Percentiles rank a stretch among this genome's conserved stretches.
Evolutionary conservation across 2,797 vertebrate species (phyloP).

Genomic region (Falco cherrug): DNA sequence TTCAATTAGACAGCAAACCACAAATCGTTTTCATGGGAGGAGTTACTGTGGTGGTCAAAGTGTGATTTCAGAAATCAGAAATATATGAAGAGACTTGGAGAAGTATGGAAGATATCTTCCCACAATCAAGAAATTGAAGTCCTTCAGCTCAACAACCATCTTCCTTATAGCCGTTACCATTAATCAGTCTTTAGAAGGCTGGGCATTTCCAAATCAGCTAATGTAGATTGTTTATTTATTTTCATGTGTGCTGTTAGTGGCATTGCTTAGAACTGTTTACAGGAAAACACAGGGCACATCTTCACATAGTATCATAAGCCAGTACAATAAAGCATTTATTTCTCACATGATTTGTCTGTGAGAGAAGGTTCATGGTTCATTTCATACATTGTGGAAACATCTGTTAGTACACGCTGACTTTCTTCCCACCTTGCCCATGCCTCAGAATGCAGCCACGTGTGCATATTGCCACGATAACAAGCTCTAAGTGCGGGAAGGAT

Average conservation of each 20-base stretch:
- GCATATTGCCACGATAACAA: neutral
- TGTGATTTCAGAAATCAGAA: neutral
- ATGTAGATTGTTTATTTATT: neutral
- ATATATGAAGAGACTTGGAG: neutral
- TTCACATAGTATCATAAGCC: neutral
- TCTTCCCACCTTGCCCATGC: neutral
- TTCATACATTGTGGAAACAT: fast-evolving
- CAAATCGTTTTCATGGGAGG: neutral
- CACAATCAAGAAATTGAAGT: neutral
- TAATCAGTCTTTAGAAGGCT: neutral
- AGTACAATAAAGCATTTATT: neutral
- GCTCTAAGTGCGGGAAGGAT: fast-evolving
- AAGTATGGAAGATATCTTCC: neutral
- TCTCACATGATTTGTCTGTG: neutral
- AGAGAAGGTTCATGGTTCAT: neutral
- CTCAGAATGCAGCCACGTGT: neutral
- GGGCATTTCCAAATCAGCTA: neutral
- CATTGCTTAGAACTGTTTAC: neutral
- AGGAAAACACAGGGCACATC: neutral
- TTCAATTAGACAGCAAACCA: neutral
- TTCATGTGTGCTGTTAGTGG: neutral
- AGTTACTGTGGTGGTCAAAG: neutral
- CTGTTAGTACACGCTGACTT: neutral
- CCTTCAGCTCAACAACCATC: neutral
- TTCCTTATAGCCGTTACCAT: neutral